Evolutionary conservation across 2,113 vertebrate genomes (phyloP).

Genomic region (Hippolais icterina): DNA sequence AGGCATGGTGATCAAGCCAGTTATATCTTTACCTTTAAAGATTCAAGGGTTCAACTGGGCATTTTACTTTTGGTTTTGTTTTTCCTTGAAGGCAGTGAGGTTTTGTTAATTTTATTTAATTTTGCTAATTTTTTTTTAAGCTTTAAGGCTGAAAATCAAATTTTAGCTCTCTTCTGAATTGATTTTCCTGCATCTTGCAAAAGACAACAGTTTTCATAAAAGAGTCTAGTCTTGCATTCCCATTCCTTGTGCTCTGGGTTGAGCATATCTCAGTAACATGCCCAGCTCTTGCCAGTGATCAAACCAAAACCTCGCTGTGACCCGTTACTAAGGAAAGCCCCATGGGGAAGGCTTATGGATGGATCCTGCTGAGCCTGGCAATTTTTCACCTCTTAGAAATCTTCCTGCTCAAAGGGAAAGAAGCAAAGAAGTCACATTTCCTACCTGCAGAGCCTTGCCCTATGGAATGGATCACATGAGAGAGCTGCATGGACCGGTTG

Average conservation of each 20-base stretch:
- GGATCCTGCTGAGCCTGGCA: not conserved
- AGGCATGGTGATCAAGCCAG: not conserved
- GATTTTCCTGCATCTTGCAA: not conserved
- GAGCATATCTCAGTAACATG: fast-evolving
- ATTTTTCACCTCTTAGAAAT: not conserved
- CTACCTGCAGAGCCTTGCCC: not conserved
- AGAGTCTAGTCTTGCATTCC: not conserved
- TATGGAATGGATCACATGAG: not conserved
- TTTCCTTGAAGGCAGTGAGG: not conserved
- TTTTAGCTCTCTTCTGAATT: not conserved
- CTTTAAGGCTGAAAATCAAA: not conserved
- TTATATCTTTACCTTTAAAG: not conserved
- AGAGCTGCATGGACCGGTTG: fast-evolving
- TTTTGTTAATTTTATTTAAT: not conserved
- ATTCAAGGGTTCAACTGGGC: fast-evolving
- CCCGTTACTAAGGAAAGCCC: not conserved
- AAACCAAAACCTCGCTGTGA: not conserved
- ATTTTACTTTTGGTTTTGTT: not conserved
- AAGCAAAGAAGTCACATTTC: not conserved
- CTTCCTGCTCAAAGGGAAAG: not conserved
- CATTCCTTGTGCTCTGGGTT: not conserved
- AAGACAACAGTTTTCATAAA: fast-evolving
- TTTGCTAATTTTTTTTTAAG: not conserved
- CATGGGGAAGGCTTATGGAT: not conserved
- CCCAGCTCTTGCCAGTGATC: not conserved